Evolutionary conservation across 1,140 invertebrate species (phyloP).

Genomic region (Drosophila pseudoobscura): DNA sequence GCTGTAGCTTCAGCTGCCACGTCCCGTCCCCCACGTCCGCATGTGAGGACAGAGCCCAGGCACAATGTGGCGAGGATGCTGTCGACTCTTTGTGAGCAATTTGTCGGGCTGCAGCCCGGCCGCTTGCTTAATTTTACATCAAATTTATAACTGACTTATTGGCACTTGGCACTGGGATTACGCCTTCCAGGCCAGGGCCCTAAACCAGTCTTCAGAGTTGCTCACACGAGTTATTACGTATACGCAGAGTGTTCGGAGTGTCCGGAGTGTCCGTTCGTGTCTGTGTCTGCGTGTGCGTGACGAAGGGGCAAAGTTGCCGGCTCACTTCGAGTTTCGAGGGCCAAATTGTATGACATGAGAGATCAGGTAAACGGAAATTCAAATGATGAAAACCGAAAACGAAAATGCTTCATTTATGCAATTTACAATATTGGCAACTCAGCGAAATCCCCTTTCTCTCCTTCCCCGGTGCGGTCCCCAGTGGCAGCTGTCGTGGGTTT

Average conservation of each 20-base stretch:
- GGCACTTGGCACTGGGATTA: conserved; percentile 77
- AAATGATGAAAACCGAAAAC: conserved; percentile 16
- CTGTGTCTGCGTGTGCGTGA: conserved; percentile 7
- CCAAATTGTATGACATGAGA: conserved; percentile 7
- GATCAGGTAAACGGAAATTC: conserved; percentile 46
- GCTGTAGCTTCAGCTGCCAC: conserved; percentile 46
- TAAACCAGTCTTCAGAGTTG: conserved; percentile 3
- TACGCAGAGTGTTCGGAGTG: conserved; percentile 47
- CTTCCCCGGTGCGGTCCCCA: conserved; percentile 11
- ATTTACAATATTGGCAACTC: conserved; percentile 71
- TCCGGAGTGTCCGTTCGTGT: neutral
- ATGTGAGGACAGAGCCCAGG: conserved; percentile 39
- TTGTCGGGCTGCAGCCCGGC: conserved; percentile 26
- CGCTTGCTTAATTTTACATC: conserved; percentile 79
- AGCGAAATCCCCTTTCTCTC: conserved; percentile 28
- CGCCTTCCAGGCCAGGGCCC: conserved; percentile 62
- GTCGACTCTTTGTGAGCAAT: conserved; percentile 45
- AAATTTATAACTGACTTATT: conserved; percentile 82
- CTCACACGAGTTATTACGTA: conserved; percentile 61
- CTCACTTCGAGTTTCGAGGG: conserved; percentile 17
- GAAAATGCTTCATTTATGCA: conserved; percentile 64
- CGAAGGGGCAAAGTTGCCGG: conserved; percentile 32
- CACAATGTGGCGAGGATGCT: conserved; percentile 58
- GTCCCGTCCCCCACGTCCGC: neutral
- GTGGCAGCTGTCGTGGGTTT: conserved; percentile 43